Evolutionary conservation across 2,113 vertebrate genomes (phyloP).

Genomic region (Polypterus senegalus): DNA sequence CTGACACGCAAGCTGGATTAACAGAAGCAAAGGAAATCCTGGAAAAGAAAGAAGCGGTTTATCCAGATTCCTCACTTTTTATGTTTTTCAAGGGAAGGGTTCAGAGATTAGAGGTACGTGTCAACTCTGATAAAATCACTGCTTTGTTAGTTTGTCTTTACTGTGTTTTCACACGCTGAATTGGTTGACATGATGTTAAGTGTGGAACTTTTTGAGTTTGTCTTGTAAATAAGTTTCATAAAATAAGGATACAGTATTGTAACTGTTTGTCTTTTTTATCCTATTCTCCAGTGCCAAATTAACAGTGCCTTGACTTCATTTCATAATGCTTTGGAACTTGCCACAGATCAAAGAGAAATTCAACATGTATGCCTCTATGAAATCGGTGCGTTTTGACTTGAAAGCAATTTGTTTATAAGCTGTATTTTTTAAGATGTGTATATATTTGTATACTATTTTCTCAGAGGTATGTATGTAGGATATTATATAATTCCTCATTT

Average conservation of each 20-base stretch:
- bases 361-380: slow-evolving; percentile 97
- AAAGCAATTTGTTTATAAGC: not conserved
- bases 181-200: not conserved
- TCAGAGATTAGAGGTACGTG: slow-evolving; percentile 80
- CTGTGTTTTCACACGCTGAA: not conserved
- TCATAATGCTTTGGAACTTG: slow-evolving; percentile 88
- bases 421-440: not conserved
- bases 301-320: slow-evolving; percentile 95
- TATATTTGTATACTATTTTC: no score
- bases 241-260: not conserved
- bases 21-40: slow-evolving; percentile 91
- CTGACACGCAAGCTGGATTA: slow-evolving; percentile 73
- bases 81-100: slow-evolving; percentile 97
- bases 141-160: not conserved
- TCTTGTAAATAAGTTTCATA: not conserved
- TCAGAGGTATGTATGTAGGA: no score
- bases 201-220: not conserved
- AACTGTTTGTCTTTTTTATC: slow-evolving; percentile 7
- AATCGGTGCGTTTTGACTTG: slow-evolving; percentile 60
- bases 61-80: slow-evolving; percentile 95
- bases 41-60: slow-evolving; percentile 82
- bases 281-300: slow-evolving; percentile 75
- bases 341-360: slow-evolving; percentile 91
- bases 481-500: no score
- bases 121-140: not conserved